Conservation (phyloP, 2,797 vertebrate species). For the Notamacropus eugenii region DNA sequence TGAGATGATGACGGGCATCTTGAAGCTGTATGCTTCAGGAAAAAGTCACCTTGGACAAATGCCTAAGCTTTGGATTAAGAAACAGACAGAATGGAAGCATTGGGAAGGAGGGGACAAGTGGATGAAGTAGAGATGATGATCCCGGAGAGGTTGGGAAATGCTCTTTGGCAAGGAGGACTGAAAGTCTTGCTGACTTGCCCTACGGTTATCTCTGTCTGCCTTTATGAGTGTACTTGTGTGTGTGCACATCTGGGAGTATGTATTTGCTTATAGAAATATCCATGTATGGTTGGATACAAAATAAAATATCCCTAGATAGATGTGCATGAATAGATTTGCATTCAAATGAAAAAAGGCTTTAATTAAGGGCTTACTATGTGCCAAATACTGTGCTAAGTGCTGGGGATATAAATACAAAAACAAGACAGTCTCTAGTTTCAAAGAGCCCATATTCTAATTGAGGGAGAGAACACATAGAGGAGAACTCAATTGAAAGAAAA, state of each 20-base stretch:
- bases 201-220: not conserved
- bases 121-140: not conserved
- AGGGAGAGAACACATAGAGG: not conserved
- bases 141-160: not conserved
- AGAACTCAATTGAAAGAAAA: not conserved
- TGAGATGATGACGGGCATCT: not conserved
- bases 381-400: not conserved
- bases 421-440: not conserved
- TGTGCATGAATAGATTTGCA: not conserved
- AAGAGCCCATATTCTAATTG: not conserved
- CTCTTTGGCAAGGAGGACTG: not conserved
- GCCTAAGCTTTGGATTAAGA: not conserved
- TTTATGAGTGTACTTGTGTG: fast-evolving
- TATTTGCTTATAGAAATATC: not conserved
- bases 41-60: conserved; percentile 58
- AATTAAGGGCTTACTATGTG: not conserved
- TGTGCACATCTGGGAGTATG: fast-evolving
- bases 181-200: not conserved
- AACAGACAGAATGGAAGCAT: fast-evolving
- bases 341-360: not conserved
- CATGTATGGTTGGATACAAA: not conserved
- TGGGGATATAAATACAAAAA: not conserved
- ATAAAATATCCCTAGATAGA: not conserved
- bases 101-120: too few relatives aligned
- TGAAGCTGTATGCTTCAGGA: not conserved